Percentiles rank a stretch among this genome's conserved stretches.
Conservation (phyloP, 2,113 vertebrate species). For the Lynx canadensis region DNA sequence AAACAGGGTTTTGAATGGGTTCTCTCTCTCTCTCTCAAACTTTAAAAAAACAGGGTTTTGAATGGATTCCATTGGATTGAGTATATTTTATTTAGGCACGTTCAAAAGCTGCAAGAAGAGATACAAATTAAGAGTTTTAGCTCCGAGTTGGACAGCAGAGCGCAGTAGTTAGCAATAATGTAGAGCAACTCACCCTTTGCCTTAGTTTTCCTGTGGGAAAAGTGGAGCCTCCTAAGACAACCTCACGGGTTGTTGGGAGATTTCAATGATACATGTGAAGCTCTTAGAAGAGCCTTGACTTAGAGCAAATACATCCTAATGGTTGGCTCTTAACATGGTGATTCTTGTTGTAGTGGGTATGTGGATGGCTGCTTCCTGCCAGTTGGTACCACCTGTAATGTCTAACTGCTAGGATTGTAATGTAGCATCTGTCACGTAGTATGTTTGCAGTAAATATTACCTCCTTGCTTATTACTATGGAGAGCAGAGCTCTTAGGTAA, state of each 20-base stretch:
- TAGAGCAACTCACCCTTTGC: neutral
- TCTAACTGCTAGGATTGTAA: neutral
- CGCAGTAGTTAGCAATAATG: neutral
- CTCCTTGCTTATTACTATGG: neutral
- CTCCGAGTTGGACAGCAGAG: neutral
- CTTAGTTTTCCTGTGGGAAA: conserved; percentile 15
- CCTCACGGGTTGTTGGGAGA: neutral
- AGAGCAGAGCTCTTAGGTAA: neutral
- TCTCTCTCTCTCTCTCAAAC: no score
- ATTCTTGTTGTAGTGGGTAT: neutral
- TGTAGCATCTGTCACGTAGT: neutral
- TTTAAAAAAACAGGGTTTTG: neutral
- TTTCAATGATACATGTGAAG: neutral
- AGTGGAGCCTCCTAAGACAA: neutral
- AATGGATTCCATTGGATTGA: neutral
- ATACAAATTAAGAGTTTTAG: neutral
- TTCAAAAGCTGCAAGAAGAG: neutral
- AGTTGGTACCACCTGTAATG: neutral
- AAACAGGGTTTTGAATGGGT: no score
- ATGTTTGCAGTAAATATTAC: neutral
- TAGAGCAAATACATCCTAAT: neutral
- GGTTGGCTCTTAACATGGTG: neutral
- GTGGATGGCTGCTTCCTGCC: neutral
- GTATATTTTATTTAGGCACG: conserved; percentile 27
- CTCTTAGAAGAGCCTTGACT: neutral